Evolutionary conservation across 2,113 vertebrate species (phyloP).

Genomic region (Ramphastos sulfuratus): DNA sequence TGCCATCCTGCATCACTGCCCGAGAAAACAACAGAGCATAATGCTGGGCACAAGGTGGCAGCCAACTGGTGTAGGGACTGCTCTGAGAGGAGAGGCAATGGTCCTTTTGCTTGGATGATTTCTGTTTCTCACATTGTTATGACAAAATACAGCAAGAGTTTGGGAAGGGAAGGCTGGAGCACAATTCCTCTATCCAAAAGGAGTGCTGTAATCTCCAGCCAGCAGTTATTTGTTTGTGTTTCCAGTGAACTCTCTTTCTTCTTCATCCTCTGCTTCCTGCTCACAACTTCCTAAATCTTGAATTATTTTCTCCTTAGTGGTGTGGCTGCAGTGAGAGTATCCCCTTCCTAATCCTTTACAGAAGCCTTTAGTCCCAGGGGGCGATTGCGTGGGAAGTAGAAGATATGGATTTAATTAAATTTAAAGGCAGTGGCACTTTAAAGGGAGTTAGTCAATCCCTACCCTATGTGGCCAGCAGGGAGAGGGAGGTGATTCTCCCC

Average conservation of each 20-base stretch:
- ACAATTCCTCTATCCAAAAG: neutral
- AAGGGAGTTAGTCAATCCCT: constrained; percentile 12
- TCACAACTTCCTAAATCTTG: constrained; percentile 42
- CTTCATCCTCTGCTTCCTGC: constrained; percentile 51
- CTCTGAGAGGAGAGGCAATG: neutral
- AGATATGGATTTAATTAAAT: constrained; percentile 56
- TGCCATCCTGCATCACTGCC: neutral
- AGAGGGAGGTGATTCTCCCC: no score
- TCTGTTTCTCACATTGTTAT: neutral
- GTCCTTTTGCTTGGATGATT: neutral
- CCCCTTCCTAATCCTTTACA: constrained; percentile 54
- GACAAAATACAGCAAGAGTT: neutral
- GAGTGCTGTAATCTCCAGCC: constrained; percentile 29
- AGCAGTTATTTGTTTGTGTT: constrained; percentile 57
- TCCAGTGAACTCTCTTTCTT: constrained; percentile 22
- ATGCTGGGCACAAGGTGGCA: rapidly evolving
- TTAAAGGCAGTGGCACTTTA: constrained; percentile 40
- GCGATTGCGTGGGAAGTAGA: constrained; percentile 42
- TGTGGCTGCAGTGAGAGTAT: constrained; percentile 34
- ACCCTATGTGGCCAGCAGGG: neutral
- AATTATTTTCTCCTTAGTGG: constrained; percentile 18
- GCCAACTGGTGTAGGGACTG: neutral
- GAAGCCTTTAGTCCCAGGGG: constrained; percentile 35
- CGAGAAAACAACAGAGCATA: neutral
- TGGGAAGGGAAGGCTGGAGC: neutral